phyloP scores from a whole-genome alignment of 2,113 vertebrate species.

The Microtus richardsoni region DNA sequence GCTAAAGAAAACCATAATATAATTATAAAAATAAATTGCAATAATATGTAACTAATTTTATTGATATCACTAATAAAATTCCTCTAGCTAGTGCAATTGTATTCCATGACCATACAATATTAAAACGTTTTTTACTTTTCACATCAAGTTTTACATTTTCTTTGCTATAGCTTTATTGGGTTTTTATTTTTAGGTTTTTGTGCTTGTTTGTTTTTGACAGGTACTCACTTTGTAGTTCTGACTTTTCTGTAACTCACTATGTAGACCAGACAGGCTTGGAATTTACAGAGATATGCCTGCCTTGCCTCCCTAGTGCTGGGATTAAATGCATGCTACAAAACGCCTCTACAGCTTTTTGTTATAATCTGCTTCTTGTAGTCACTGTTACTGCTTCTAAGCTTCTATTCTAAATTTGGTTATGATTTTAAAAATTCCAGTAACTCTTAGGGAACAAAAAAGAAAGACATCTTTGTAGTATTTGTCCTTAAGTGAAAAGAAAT shows the following conservation, averaged over 20 bases:
- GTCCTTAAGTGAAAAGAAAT: neutral
- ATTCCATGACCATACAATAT: neutral
- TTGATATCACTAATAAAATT: conserved; percentile 40
- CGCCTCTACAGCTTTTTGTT: conserved; percentile 25
- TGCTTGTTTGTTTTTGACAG: neutral
- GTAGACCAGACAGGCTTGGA: neutral
- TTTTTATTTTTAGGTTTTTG: neutral
- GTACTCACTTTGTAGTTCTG: neutral
- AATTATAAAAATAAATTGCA: conserved; percentile 13
- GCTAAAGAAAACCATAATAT: neutral
- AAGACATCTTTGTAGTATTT: neutral
- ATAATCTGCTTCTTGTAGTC: neutral
- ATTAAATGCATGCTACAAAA: neutral
- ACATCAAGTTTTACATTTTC: neutral
- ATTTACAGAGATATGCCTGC: neutral
- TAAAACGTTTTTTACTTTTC: neutral
- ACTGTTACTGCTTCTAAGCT: neutral
- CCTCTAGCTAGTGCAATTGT: neutral
- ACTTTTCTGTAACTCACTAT: neutral
- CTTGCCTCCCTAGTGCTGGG: neutral
- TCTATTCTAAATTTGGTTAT: conserved; percentile 22
- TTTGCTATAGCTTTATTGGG: neutral
- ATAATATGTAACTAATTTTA: neutral
- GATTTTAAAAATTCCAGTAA: conserved; percentile 6
- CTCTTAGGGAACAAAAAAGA: neutral